Base-by-base conservation (phyloP, 1,140 invertebrate genomes). In the Cydia pomonella region DNA sequence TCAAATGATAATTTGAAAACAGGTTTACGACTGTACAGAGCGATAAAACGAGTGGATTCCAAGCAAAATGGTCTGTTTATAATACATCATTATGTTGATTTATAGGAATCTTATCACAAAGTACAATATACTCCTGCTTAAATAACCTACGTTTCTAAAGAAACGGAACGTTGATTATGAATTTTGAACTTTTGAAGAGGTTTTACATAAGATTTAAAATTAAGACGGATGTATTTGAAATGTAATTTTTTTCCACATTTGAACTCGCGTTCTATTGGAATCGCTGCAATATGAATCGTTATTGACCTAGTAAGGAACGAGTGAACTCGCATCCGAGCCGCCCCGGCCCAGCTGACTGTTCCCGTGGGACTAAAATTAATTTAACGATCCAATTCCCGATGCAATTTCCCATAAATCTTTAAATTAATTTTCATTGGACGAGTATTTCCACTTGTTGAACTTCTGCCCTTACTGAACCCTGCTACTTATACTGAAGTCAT, bases 1-100 rank as follows among this genome's bases (percentile, higher is more conserved):
- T 69, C 64, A 69, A 69, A 33, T 69, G 64, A 69, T 69, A 69
- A 72, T 47, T 72, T 72, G 38, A 72, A 72, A 72, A 47, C 71
- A 72, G 41, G 71, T 72, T 72, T 72, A 72, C 18, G 71, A 72
- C 44, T 47, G 18, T 72, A 59, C 50, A 18, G 18, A 73, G 72
- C 72, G 72, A 73, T 73, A 73, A 73, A 59, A 33, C 25, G 72
- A 59, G 47, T 47, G 27, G 47, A 73, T 73, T 72, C 23, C 47
- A 47, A 73, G 72, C 44, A 69, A 73, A 59, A 73, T 25, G 27
- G 13, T 10, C 27, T 33, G 23, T 53, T 53, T 73, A 41, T 72
- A 72, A 72, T 72, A 47, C 44, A 62, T 59, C 50, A 73, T 73
- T 73, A 73, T 18, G 23, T 62, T 73, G 72, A 73, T 73, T 73